Evolutionary conservation across 2,888 invertebrate genomes (phyloP).

Genomic region (Chrysolina americana): DNA sequence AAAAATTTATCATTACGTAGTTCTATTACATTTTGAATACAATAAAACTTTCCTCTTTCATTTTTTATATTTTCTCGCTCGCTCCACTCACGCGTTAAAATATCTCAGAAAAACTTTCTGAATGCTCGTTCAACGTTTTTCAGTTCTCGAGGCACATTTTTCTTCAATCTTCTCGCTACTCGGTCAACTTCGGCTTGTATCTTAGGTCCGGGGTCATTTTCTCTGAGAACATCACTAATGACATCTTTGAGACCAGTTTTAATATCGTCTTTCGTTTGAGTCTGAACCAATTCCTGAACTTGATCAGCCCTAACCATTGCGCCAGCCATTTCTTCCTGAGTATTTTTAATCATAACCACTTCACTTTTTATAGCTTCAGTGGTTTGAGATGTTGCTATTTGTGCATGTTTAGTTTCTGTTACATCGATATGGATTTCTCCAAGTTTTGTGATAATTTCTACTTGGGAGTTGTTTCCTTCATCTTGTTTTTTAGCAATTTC

Average conservation of each 20-base stretch:
- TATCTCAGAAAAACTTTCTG: slow-evolving; percentile 14
- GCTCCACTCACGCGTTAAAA: no score
- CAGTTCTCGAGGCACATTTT: slow-evolving; percentile 23
- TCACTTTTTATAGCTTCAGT: slow-evolving; percentile 29
- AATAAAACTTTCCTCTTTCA: no score
- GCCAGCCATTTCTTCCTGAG: slow-evolving; percentile 36
- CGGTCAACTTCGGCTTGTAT: slow-evolving; percentile 34
- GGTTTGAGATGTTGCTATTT: slow-evolving; percentile 13
- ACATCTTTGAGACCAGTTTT: slow-evolving; percentile 21
- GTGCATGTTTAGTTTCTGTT: slow-evolving; percentile 37
- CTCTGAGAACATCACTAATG: slow-evolving; percentile 29
- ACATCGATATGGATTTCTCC: slow-evolving; percentile 38
- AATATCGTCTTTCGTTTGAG: slow-evolving; percentile 16
- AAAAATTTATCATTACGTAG: no score
- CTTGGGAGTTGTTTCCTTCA: slow-evolving; percentile 22
- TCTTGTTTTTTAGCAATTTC: slow-evolving; percentile 34
- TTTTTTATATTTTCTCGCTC: no score
- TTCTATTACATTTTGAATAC: no score
- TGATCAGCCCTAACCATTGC: slow-evolving; percentile 23
- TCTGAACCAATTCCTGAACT: slow-evolving; percentile 21
- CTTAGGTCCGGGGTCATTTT: slow-evolving; percentile 35
- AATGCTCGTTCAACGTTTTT: slow-evolving; percentile 5
- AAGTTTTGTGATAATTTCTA: slow-evolving; percentile 34
- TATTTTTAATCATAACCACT: slow-evolving; percentile 30
- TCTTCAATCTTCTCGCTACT: not conserved